A percentile compares a stretch with the other conserved stretches of the same genome.
These are phyloP conservation scores for Leucophenga maculata DNA, from an alignment of 2,888 invertebrate genomes.

Conservation along the genomic window DNA sequence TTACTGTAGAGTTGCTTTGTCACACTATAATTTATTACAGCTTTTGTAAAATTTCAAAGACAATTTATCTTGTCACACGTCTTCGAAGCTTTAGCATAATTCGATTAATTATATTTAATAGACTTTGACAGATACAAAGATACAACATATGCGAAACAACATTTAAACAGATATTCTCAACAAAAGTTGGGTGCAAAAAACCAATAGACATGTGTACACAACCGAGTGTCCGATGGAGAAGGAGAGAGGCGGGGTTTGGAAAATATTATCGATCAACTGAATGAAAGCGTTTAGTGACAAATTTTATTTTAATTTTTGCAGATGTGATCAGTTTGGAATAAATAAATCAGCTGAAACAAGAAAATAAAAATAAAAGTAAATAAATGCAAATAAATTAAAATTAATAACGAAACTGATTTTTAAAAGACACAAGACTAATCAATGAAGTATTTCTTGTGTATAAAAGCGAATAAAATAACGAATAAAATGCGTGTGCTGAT, in stretches of 20 bases:
- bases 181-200: no score
- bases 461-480: no score
- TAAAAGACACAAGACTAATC: background rate
- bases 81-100: background rate
- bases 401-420: background rate
- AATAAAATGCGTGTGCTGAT: no score
- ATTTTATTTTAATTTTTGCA: slow-evolving; percentile 39
- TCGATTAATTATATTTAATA: background rate
- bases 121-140: background rate
- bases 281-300: slow-evolving; percentile 33
- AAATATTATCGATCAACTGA: background rate
- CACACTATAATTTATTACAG: no score
- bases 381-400: slow-evolving; percentile 20
- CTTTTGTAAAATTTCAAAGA: no score
- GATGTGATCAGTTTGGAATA: slow-evolving; percentile 17
- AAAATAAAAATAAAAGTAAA: slow-evolving; percentile 18
- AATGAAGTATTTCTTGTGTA: background rate
- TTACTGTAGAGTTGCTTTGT: no score
- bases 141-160: no score
- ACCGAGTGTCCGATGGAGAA: no score
- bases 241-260: background rate
- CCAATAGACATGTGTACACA: no score
- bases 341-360: background rate
- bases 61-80: background rate
- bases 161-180: no score